Conservation (phyloP, 2,113 vertebrate genomes). For the Mellivora capensis region DNA sequence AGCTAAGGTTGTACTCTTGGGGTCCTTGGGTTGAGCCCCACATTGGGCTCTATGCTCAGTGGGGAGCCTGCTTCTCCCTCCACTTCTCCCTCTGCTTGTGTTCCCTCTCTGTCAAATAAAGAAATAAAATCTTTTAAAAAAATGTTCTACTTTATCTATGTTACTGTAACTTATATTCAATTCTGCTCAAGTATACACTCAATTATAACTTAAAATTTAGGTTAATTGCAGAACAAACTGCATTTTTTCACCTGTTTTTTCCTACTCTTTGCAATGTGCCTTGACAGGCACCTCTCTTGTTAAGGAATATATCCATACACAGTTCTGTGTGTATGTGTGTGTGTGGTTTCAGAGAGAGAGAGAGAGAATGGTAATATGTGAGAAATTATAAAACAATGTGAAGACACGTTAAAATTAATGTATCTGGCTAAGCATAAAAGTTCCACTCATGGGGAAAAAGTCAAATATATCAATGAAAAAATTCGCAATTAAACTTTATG, state of each 20-base stretch:
- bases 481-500: background rate
- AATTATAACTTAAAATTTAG: background rate
- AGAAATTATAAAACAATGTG: background rate
- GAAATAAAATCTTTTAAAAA: background rate
- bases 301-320: background rate
- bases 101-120: too few relatives aligned
- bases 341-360: background rate
- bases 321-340: background rate
- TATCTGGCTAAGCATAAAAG: background rate
- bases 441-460: background rate
- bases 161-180: background rate
- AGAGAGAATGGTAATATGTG: background rate
- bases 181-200: background rate
- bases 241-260: background rate
- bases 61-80: too few relatives aligned
- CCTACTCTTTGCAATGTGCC: background rate
- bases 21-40: too few relatives aligned
- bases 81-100: too few relatives aligned
- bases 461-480: background rate
- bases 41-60: too few relatives aligned
- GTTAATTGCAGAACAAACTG: background rate
- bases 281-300: background rate
- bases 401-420: background rate
- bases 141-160: background rate
- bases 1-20: too few relatives aligned